These are phyloP conservation scores for Novumbra hubbsi DNA, from an alignment of 2,797 vertebrate genomes.

Conservation along the genomic window DNA sequence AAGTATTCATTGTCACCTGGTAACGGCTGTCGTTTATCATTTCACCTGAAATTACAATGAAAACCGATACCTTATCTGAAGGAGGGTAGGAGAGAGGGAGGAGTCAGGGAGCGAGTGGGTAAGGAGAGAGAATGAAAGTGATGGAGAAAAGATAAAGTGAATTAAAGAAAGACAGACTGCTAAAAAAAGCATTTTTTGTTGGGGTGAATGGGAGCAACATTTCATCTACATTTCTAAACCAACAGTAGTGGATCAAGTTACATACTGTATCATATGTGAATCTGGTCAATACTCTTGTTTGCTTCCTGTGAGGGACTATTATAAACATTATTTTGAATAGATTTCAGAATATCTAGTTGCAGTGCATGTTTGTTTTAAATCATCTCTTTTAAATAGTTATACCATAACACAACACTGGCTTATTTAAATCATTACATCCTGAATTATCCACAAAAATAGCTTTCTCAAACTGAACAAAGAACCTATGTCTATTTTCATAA, in stretches of 20 bases:
- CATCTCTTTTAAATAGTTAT: background rate
- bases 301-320: constrained; percentile 13
- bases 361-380: background rate
- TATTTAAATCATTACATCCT: background rate
- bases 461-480: background rate
- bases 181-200: constrained; percentile 40
- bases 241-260: constrained; percentile 54
- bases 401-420: background rate
- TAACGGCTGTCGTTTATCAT: constrained; percentile 84
- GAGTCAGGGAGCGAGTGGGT: constrained; percentile 21
- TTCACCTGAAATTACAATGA: constrained; percentile 88
- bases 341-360: background rate
- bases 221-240: constrained; percentile 45
- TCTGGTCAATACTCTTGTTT: constrained; percentile 32
- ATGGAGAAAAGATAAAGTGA: constrained; percentile 38
- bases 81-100: constrained; percentile 49
- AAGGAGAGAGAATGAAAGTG: constrained; percentile 47
- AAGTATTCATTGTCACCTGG: constrained; percentile 88
- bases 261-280: constrained; percentile 29
- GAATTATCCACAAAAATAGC: background rate
- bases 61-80: constrained; percentile 84
- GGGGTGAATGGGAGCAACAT: constrained; percentile 48
- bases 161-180: constrained; percentile 37
- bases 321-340: background rate
- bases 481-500: background rate